Conservation (phyloP, 2,113 vertebrate genomes). For the Nannobrachium achirus region DNA sequence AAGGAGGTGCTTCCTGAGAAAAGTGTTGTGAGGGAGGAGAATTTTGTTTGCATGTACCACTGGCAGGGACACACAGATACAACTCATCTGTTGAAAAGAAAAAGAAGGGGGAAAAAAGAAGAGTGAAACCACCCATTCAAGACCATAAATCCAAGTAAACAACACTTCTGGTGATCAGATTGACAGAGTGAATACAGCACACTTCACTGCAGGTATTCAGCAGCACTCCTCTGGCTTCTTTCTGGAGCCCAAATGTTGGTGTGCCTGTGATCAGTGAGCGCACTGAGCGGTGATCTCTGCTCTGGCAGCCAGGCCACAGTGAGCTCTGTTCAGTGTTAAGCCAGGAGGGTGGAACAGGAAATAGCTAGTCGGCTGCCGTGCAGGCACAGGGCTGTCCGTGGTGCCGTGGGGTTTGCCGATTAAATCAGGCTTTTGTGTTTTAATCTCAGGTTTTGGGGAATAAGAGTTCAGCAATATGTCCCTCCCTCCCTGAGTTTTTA, state of each 20-base stretch:
- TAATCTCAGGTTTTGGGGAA: slow-evolving; percentile 24
- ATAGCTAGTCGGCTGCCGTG: slow-evolving; percentile 57
- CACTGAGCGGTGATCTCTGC: slow-evolving; percentile 25
- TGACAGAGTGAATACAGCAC: no score
- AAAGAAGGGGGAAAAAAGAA: no score
- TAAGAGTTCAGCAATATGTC: not conserved
- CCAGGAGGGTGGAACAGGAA: slow-evolving; percentile 79
- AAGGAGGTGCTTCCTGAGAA: slow-evolving; percentile 36
- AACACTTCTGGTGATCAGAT: no score
- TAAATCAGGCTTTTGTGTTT: slow-evolving; percentile 72
- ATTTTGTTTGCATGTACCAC: not conserved
- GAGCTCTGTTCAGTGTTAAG: slow-evolving; percentile 65
- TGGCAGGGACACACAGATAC: not conserved
- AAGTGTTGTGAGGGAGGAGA: not conserved
- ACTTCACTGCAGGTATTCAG: not conserved
- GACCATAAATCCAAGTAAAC: no score
- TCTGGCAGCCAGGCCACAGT: slow-evolving; percentile 38
- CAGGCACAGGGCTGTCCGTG: slow-evolving; percentile 29
- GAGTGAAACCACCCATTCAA: no score
- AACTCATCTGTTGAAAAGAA: no score
- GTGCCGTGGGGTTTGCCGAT: slow-evolving; percentile 37
- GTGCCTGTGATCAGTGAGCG: not conserved
- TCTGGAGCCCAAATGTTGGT: not conserved
- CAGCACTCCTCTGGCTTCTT: no score
- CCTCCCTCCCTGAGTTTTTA: not conserved